Base-by-base conservation (phyloP, 2,797 vertebrate species). In the Silurus lanzhouensis region DNA sequence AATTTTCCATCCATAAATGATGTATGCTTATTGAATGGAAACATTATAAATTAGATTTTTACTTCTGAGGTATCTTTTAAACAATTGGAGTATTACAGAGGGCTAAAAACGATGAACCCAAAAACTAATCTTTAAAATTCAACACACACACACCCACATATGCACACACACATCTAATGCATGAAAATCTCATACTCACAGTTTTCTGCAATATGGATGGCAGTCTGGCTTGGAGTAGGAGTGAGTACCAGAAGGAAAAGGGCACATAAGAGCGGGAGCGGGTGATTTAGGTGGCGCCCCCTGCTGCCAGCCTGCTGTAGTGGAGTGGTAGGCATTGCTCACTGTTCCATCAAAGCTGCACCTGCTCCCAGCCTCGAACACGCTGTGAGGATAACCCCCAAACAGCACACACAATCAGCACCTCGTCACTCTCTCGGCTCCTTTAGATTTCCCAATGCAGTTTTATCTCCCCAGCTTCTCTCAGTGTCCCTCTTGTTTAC, bases 331-430 rank as follows among this genome's bases (percentile, higher is more conserved):
- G 91, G 90, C 95, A 96, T 95, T 91, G 93, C 94, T 95, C 93
- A 94, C 90, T 94, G 92, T 94, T 93, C 95, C 94, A 94, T 95
- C 91, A 93, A 94, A 92, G 91, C 90, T 88, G 92, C 93, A 95
- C 93, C 94, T 94, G 94, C 93, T 94, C 90, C 86, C 91, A 90
- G 91, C 71, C 88, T 86, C 86, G 90, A 90, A 90, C 72, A 77
- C 88, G 86, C 88, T 84, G 87, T 74, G 55, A 85, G 77, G 83
- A 84, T 75, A 67, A 85, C 66, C 70, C 84, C 85, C 79, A 86
- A 83, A 84, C 77, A 84, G 75, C 72, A 78, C 81, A 82, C 60
- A 25, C 87, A 83, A 80, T 88, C 89, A 86, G 78, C 87, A 64
- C 83, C 82, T 88, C 78, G 19, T 82, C 38, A 25, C 61, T 85